These are phyloP conservation scores for Rhincodon typus DNA, from an alignment of 2,797 vertebrate genomes.

Conservation along the genomic window DNA sequence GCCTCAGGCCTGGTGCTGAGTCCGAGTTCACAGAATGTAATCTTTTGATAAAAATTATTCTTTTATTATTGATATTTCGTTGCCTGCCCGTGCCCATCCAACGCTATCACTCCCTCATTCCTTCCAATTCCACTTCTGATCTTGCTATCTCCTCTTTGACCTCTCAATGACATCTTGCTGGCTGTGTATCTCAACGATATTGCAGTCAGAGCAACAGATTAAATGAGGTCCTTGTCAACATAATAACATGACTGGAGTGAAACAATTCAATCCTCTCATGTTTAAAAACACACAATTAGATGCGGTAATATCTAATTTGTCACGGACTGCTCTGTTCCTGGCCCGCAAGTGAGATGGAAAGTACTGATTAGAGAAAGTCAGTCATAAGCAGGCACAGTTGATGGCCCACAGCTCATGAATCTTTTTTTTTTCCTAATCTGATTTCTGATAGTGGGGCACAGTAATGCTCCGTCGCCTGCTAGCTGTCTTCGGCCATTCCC, in stretches of 20 bases:
- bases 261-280: slow-evolving; percentile 64
- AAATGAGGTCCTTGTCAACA: slow-evolving; percentile 59
- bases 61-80: neutral
- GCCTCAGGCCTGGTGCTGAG: neutral
- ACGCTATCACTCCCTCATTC: neutral
- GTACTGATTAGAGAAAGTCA: slow-evolving; percentile 42
- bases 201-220: slow-evolving; percentile 49
- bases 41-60: neutral
- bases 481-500: slow-evolving; percentile 54
- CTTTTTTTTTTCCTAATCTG: slow-evolving; percentile 58
- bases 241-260: slow-evolving; percentile 57
- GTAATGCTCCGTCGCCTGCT: slow-evolving; percentile 54
- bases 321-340: slow-evolving; percentile 53
- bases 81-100: no score
- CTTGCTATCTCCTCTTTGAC: slow-evolving; percentile 60
- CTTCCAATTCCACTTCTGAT: slow-evolving; percentile 7
- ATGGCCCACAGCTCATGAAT: slow-evolving; percentile 55
- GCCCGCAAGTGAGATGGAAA: slow-evolving; percentile 49
- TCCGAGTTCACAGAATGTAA: neutral
- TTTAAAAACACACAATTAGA: slow-evolving; percentile 68
- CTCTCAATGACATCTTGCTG: slow-evolving; percentile 62
- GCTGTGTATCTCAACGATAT: slow-evolving; percentile 58
- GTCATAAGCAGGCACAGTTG: slow-evolving; percentile 54
- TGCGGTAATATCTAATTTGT: slow-evolving; percentile 67
- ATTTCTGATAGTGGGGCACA: slow-evolving; percentile 63